Base-by-base conservation (phyloP, 2,888 invertebrate genomes). In the Pristionchus fissidentatus region DNA sequence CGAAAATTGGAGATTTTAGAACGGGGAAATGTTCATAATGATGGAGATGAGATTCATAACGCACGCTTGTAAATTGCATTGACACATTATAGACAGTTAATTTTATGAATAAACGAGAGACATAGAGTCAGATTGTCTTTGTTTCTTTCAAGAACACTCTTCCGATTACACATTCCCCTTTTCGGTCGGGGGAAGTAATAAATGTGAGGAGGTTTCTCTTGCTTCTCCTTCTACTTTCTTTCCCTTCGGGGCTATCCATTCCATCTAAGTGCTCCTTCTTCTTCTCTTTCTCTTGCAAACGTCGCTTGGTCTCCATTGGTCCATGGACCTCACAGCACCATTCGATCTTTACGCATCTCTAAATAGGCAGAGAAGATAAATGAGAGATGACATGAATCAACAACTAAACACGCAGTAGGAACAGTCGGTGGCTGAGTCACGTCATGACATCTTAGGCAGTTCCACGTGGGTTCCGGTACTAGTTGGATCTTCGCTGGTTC, bases 381-480 rank as follows among this genome's bases (percentile, higher is more conserved):
- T 70, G 38, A 70, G 70, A n/a, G 66, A 60, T 32, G 60, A 10
- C 29, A 60, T 70, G 32, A 60, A 60, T 60, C 60, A 60, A 60
- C 60, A 70, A 70, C 70, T 70, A 43, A 70, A 43, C 1, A 70
- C 70, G 60, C 32, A 15, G 2, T 29, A 0, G 60, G 60, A 60
- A 60, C 60, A 32, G 8, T 60, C 29, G 4, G 0, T 3, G 32
- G 60, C 60, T 19, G 32, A 32, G 2, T 60, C 29, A 32, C 60
- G 32, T 60, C 60, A 60, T 60, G 29, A 29, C 32, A 0, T 29
- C 5, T 29, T 3, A 3, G 32, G 22, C 26, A 26, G 19, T 26
- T 19, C 29, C 32, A 15, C 13, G 7, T 60, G 1, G 60, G 1
- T 2, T 4, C 29, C 29, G 10, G 7, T 35, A 13, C 26, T 70